Conservation (phyloP, 1,140 invertebrate species). For the Pararge aegeria region DNA sequence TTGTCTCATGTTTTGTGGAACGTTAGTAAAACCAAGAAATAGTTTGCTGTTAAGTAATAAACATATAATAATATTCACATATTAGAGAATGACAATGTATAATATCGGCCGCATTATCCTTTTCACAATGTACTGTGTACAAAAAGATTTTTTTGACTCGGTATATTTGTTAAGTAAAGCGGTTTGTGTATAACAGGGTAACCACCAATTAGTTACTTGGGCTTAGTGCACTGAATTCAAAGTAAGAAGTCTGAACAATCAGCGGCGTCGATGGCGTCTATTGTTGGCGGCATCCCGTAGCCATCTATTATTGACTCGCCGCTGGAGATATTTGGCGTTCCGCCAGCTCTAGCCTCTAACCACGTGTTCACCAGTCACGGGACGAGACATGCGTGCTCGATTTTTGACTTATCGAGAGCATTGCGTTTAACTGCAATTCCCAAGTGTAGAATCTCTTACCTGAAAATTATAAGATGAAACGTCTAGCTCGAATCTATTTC, state of each 20-base stretch:
- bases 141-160: too few species aligned
- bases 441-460: background rate
- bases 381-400: slow-evolving; percentile 59
- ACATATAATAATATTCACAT: too few species aligned
- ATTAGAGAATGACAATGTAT: too few species aligned
- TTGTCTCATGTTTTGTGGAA: too few species aligned
- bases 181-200: too few species aligned
- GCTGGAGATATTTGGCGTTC: slow-evolving; percentile 75
- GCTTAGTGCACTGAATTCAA: slow-evolving; percentile 5
- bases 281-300: slow-evolving; percentile 76
- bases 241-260: slow-evolving; percentile 8
- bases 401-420: slow-evolving; percentile 32
- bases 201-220: background rate
- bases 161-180: too few species aligned
- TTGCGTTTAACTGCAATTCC: slow-evolving; percentile 4
- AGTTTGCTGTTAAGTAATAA: too few species aligned
- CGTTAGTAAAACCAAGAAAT: too few species aligned
- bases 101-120: too few species aligned
- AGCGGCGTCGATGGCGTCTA: slow-evolving; percentile 61
- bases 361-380: slow-evolving; percentile 72
- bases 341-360: slow-evolving; percentile 66
- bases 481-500: too few species aligned
- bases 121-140: background rate
- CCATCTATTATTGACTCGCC: slow-evolving; percentile 77
- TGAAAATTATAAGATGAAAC: too few species aligned